These are phyloP conservation scores for Sarcophaga bullata DNA, from an alignment of 1,140 invertebrate genomes.

Conservation along the genomic window DNA sequence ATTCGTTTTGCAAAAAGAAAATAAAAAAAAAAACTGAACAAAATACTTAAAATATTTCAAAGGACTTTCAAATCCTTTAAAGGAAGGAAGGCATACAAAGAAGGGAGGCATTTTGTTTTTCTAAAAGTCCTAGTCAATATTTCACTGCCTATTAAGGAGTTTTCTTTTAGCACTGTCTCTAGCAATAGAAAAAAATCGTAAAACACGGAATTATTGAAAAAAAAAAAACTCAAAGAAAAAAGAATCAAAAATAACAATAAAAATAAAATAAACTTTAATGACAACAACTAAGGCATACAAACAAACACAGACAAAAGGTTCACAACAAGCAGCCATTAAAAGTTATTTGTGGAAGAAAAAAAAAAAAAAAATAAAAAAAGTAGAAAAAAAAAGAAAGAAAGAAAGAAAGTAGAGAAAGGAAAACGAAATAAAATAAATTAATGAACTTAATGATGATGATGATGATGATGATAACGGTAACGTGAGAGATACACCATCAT, in stretches of 20 bases:
- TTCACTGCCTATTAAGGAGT: neutral
- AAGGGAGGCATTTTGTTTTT: neutral
- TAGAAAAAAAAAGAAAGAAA: neutral
- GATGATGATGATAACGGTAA: constrained; percentile 1
- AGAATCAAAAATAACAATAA: neutral
- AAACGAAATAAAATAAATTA: neutral
- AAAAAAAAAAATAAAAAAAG: constrained; percentile 18
- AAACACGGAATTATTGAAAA: neutral
- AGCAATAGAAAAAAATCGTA: too few species aligned
- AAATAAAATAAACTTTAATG: constrained; percentile 24
- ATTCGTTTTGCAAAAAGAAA: too few species aligned
- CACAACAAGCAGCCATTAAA: constrained; percentile 29
- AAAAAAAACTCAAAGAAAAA: neutral
- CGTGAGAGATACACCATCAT: too few species aligned
- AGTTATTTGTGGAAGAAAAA: constrained; percentile 9
- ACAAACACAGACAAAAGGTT: neutral
- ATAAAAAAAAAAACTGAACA: too few species aligned
- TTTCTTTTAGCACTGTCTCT: neutral
- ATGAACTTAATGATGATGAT: neutral
- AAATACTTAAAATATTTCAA: too few species aligned
- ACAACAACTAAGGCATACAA: neutral
- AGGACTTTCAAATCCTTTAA: neutral
- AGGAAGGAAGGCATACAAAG: neutral
- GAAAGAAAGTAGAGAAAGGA: neutral
- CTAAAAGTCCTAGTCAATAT: neutral